Conservation (phyloP, 2,888 invertebrate species). For the Callyntrura guangdongensis region DNA sequence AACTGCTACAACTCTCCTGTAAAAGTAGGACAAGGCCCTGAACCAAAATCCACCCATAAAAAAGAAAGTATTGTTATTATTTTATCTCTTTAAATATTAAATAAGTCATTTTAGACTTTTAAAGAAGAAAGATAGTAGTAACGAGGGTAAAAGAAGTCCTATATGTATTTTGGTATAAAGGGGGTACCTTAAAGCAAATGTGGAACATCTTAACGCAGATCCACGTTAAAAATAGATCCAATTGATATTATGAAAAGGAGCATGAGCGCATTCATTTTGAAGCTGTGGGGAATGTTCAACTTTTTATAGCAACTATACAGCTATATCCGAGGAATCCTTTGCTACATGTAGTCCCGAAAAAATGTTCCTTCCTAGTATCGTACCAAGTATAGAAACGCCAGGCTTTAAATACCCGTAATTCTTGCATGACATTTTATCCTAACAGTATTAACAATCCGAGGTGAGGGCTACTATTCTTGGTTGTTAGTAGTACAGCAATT, state of each 20-base stretch:
- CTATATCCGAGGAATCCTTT: too few species aligned
- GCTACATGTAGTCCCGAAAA: too few species aligned
- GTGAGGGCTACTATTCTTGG: too few species aligned
- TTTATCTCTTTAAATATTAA: constrained; percentile 51
- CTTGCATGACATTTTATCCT: too few species aligned
- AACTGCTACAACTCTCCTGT: constrained; percentile 15
- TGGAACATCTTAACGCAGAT: not conserved
- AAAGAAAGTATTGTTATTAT: not conserved
- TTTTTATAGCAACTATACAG: too few species aligned
- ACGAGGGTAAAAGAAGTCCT: not conserved
- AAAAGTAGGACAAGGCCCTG: constrained; percentile 56
- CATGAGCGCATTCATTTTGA: not conserved
- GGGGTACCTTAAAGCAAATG: too few species aligned
- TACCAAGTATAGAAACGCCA: too few species aligned
- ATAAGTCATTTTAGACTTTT: constrained; percentile 26
- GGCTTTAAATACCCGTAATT: too few species aligned
- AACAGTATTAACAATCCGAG: too few species aligned
- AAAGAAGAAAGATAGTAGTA: not conserved
- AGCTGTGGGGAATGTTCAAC: too few species aligned
- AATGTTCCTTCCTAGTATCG: too few species aligned
- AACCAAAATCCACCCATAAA: constrained; percentile 45
- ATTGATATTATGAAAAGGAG: not conserved
- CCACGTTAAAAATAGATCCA: constrained; percentile 3
- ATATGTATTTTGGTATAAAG: not conserved
- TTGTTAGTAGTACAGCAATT: too few species aligned